A percentile compares a stretch with the other conserved stretches of the same genome.
Evolutionary conservation across 1,140 invertebrate species (phyloP).

Genomic region (Octopus sinensis): DNA sequence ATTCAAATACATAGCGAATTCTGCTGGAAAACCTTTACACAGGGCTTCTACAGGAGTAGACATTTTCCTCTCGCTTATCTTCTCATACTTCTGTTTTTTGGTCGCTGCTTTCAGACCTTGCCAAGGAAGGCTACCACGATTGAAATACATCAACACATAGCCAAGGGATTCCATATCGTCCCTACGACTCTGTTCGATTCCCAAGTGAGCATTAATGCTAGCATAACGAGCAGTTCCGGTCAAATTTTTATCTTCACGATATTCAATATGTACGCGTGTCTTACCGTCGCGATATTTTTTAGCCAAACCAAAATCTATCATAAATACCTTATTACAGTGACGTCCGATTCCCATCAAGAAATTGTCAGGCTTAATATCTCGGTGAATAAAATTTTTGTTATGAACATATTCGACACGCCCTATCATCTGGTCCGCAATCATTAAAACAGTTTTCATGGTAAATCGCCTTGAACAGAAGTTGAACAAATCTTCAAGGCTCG

Average conservation of each 20-base stretch:
- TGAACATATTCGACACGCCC: conserved; percentile 95
- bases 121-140: conserved; percentile 87
- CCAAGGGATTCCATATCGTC: conserved; percentile 96
- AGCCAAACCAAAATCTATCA: conserved; percentile 95
- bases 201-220: conserved; percentile 86
- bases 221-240: conserved; percentile 95
- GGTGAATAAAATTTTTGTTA: conserved; percentile 79
- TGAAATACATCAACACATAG: conserved; percentile 95
- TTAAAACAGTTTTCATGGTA: conserved; percentile 57
- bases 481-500: conserved; percentile 58
- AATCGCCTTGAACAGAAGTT: conserved; percentile 57
- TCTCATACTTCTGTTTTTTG: conserved; percentile 96
- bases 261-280: conserved; percentile 82
- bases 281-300: conserved; percentile 91
- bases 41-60: conserved; percentile 90
- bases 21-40: conserved; percentile 92
- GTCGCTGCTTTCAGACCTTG: conserved; percentile 75
- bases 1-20: conserved; percentile 98
- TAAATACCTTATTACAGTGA: conserved; percentile 91
- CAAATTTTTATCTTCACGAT: conserved; percentile 94
- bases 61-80: conserved; percentile 97
- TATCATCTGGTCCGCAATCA: conserved; percentile 59
- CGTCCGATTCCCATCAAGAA: conserved; percentile 83
- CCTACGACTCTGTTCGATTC: conserved; percentile 70
- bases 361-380: conserved; percentile 60